Percentiles rank a stretch among this genome's conserved stretches.
Evolutionary conservation across 2,888 invertebrate genomes (phyloP).

Genomic region (Hypolimnas misippus): DNA sequence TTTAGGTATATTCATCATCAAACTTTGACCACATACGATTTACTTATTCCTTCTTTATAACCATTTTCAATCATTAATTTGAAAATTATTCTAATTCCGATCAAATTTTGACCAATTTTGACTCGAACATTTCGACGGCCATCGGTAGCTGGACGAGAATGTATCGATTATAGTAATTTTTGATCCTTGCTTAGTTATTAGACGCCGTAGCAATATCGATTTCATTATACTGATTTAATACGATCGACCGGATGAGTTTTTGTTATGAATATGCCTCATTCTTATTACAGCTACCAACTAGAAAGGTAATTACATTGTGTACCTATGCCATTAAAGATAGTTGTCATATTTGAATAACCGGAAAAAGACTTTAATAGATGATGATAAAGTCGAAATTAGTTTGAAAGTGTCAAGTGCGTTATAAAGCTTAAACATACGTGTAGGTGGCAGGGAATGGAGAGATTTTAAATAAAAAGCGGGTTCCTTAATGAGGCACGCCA

Average conservation of each 20-base stretch:
- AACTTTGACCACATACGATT: too few relatives aligned
- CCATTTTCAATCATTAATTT: neutral
- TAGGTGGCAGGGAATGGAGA: conserved; percentile 53
- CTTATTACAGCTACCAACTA: conserved; percentile 63
- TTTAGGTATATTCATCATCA: too few relatives aligned
- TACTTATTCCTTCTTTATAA: too few relatives aligned
- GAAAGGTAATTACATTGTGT: conserved; percentile 66
- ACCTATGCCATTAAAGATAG: conserved; percentile 44
- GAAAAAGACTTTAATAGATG: conserved; percentile 17
- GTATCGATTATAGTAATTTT: conserved; percentile 73
- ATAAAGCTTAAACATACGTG: conserved; percentile 44
- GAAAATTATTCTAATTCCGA: conserved; percentile 24
- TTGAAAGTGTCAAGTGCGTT: conserved; percentile 3
- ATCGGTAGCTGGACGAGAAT: conserved; percentile 40
- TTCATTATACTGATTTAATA: conserved; percentile 74
- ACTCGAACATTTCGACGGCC: conserved; percentile 46
- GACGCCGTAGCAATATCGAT: conserved; percentile 66
- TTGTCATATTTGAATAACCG: neutral
- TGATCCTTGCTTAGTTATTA: conserved; percentile 61
- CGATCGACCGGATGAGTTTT: conserved; percentile 69
- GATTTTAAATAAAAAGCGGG: conserved; percentile 52
- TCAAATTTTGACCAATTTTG: conserved; percentile 20
- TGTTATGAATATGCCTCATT: conserved; percentile 58
- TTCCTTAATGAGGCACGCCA: conserved; percentile 51
- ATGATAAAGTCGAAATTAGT: conserved; percentile 16